phyloP scores from a whole-genome alignment of 30 jellyfish, hydroid and myxozoan species.

The Hydractinia echinata region DNA sequence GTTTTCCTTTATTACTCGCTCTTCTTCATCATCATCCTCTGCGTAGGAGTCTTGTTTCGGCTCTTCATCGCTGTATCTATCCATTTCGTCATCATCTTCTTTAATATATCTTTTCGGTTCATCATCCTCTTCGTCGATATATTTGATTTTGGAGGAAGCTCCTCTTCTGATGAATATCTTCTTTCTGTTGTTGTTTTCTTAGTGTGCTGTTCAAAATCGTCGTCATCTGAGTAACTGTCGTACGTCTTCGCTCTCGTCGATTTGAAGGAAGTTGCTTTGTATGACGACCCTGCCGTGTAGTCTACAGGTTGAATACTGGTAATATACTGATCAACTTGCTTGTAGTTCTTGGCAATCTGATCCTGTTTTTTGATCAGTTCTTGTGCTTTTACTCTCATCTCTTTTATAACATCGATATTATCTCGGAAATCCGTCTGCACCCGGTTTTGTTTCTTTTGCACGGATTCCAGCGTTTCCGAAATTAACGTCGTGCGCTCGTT shows the following conservation, averaged over 20 bases:
- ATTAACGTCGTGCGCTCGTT: slow-evolving; percentile 7
- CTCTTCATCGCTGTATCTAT: background rate
- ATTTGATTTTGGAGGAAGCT: no score
- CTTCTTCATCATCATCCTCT: background rate
- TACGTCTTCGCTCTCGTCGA: background rate
- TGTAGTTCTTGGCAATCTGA: slow-evolving; percentile 10
- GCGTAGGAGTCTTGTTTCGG: background rate
- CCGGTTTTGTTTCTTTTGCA: slow-evolving; percentile 13
- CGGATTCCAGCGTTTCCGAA: slow-evolving; percentile 10
- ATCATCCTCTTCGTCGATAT: no score
- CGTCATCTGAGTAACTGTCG: background rate
- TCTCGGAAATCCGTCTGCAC: background rate
- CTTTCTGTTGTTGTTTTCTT: background rate
- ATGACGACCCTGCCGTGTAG: background rate
- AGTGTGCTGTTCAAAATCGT: background rate
- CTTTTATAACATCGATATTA: slow-evolving; percentile 7
- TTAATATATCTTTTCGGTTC: no score
- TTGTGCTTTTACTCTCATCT: slow-evolving; percentile 15
- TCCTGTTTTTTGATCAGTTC: slow-evolving; percentile 10
- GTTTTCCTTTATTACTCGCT: background rate
- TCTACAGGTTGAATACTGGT: background rate
- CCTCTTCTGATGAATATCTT: no score
- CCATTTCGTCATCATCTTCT: background rate
- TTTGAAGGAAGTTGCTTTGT: background rate
- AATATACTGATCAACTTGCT: background rate